phyloP scores from a whole-genome alignment of 2,888 invertebrate species.

The Agriopis aurantiaria region DNA sequence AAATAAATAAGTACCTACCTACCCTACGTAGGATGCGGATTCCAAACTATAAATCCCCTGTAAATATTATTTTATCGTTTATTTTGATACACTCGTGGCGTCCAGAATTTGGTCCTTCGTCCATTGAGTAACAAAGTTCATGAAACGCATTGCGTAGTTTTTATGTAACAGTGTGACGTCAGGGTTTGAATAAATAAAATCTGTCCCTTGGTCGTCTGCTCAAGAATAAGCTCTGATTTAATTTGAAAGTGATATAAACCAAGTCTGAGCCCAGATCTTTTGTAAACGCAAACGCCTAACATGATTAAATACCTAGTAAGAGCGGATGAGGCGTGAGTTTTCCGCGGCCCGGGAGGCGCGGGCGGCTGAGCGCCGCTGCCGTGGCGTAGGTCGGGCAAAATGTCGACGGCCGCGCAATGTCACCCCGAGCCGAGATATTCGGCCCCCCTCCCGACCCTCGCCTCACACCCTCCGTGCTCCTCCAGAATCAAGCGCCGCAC shows the following conservation, averaged over 20 bases:
- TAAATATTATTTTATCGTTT: not conserved
- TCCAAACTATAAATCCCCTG: not conserved
- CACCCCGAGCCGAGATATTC: constrained; percentile 77
- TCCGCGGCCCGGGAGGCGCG: constrained; percentile 63
- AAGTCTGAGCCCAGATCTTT: constrained; percentile 38
- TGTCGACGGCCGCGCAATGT: constrained; percentile 83
- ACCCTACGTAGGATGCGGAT: not conserved
- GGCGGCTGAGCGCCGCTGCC: constrained; percentile 58
- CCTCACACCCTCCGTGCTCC: constrained; percentile 45
- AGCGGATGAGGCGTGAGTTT: constrained; percentile 64
- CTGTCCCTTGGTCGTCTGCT: constrained; percentile 2
- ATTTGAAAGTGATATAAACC: constrained; percentile 31
- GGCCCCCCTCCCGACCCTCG: constrained; percentile 57
- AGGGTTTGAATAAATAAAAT: constrained; percentile 54
- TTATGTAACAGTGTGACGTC: constrained; percentile 57
- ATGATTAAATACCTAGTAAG: constrained; percentile 46
- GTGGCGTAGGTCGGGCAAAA: constrained; percentile 81
- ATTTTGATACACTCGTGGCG: not conserved
- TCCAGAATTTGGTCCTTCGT: constrained; percentile 7
- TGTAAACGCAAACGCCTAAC: constrained; percentile 29
- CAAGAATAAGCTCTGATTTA: constrained; percentile 13
- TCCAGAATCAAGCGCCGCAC: constrained; percentile 55
- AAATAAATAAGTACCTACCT: not conserved
- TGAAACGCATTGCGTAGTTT: constrained; percentile 62
- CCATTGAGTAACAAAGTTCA: constrained; percentile 49